These are phyloP conservation scores for Fistularia commersonii DNA, from an alignment of 2,797 vertebrate genomes.

Conservation along the genomic window DNA sequence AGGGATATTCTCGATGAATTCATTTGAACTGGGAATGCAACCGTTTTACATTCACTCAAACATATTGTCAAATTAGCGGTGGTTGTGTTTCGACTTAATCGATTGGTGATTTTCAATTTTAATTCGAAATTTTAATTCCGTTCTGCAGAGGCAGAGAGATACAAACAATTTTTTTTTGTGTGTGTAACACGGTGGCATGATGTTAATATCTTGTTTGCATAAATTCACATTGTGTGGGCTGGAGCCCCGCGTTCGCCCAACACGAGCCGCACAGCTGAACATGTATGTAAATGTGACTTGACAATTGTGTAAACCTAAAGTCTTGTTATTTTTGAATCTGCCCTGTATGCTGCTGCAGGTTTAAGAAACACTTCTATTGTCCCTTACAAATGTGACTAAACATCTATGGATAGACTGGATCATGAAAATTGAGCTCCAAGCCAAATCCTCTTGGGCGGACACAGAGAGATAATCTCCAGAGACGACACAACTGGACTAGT, in stretches of 20 bases:
- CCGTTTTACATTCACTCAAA: too few species aligned
- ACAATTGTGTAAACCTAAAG: conserved; percentile 7
- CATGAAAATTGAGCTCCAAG: conserved; percentile 50
- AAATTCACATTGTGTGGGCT: not conserved
- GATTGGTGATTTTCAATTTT: too few species aligned
- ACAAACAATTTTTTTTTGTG: too few species aligned
- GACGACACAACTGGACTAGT: conserved; percentile 93
- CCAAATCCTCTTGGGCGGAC: conserved; percentile 74
- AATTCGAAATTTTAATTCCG: too few species aligned
- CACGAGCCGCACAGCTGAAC: not conserved
- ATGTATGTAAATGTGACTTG: not conserved
- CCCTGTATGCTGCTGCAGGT: conserved; percentile 53
- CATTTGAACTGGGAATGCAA: too few species aligned
- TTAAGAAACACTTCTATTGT: conserved; percentile 51
- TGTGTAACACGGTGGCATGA: too few species aligned
- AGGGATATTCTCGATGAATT: too few species aligned
- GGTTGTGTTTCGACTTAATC: too few species aligned
- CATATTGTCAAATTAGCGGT: too few species aligned
- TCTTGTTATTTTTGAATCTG: conserved; percentile 16
- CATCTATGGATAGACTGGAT: conserved; percentile 61
- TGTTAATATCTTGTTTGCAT: not conserved
- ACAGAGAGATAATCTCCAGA: conserved; percentile 82
- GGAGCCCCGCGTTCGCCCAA: not conserved
- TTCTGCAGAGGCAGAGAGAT: too few species aligned
- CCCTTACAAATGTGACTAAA: conserved; percentile 71